These are phyloP conservation scores for Thamnophis elegans DNA, from an alignment of 2,797 vertebrate species.

Conservation along the genomic window DNA sequence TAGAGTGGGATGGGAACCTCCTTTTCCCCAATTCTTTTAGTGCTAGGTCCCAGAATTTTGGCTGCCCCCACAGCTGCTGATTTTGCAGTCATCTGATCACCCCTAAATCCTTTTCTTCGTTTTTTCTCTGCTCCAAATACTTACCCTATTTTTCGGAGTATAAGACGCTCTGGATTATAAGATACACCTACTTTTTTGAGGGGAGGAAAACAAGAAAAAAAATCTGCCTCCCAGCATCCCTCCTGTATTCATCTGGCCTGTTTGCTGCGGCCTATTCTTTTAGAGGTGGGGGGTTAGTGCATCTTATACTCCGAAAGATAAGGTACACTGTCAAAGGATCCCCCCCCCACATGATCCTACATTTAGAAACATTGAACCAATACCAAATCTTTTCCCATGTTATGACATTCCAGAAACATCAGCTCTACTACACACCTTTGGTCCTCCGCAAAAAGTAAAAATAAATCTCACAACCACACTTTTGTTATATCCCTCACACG, in stretches of 20 bases:
- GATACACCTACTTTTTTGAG: too few species aligned
- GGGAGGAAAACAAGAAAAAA: too few species aligned
- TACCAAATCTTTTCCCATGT: neutral
- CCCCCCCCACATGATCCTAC: too few species aligned
- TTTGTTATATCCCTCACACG: neutral
- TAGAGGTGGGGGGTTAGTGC: too few species aligned
- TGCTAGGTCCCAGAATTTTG: neutral
- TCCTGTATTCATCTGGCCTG: too few species aligned
- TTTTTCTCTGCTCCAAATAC: neutral
- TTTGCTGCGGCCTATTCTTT: too few species aligned
- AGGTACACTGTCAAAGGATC: too few species aligned
- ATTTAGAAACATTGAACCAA: neutral
- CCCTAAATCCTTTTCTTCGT: neutral
- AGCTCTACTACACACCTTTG: neutral
- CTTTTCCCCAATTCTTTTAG: neutral
- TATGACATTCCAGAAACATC: neutral
- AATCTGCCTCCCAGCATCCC: too few species aligned
- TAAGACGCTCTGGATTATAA: too few species aligned
- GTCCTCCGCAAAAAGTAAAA: neutral
- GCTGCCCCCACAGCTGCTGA: neutral
- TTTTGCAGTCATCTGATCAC: neutral
- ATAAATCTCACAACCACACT: neutral
- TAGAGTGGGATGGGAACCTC: too few species aligned
- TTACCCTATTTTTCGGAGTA: too few species aligned
- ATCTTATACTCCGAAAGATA: too few species aligned